Base-by-base conservation (phyloP, 1,140 invertebrate species). In the Leucophenga varia region DNA sequence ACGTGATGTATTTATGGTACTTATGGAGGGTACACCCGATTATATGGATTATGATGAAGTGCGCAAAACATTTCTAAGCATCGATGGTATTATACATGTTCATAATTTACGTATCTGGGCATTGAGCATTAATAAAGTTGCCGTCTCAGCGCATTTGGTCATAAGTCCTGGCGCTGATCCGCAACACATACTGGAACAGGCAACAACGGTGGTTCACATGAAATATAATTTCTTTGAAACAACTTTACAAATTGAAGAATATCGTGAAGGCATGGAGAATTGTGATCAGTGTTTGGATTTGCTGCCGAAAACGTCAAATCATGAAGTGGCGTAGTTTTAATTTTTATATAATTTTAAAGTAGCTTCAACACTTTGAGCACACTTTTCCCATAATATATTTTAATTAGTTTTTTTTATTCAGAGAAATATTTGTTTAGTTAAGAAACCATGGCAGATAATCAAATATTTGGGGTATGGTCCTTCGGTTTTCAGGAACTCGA, bases 31-130 rank as follows among this genome's bases (percentile, higher is more conserved):
- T 21, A 87, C 90, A 2, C 95, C 95, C 0, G 85, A 56, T 14
- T 72, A 49, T 32, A 38, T 73, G 49, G 63, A 73, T 31, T 73
- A 73, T 41, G 57, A 59, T 7, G 60, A 63, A 36, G 67, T 73
- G n/a, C 51, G 57, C 37, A 45, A 83, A 36, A 89, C 88, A 2
- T 87, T 98, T 52, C 81, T 89, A 53, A 80, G 83, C 37, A 88
- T 98, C 37, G 83, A 88, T 2, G 93, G 93, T 3, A 94, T 98
- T 0, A 79, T 86, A 7, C 86, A 90, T 57, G 88, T 98, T 1
- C 95, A 98, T 72, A 97, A 97, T 79, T 80, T 98, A 17, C 79
- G 95, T 52, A 93, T 98, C 64, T 98, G 95, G 96, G 93, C 93
- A 0, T 78, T 98, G 1, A 96, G 93, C 13, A 80, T 96, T 52